A percentile compares a stretch with the other conserved stretches of the same genome.
These are phyloP conservation scores for Catharus ustulatus DNA, from an alignment of 2,797 vertebrate genomes.

Conservation along the genomic window DNA sequence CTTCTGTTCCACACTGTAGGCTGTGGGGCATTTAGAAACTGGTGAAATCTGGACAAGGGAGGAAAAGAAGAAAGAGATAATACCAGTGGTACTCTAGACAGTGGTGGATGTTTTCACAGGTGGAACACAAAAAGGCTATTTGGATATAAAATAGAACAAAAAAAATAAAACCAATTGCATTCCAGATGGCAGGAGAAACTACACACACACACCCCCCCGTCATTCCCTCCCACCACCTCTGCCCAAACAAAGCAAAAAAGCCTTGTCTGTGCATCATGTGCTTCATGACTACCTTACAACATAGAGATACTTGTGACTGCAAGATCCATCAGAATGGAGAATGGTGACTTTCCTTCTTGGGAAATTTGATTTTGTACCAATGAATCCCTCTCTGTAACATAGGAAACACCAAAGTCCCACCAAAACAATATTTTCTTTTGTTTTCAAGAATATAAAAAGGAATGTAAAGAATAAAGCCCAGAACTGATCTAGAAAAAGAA, in stretches of 20 bases:
- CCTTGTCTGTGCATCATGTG: rapidly evolving
- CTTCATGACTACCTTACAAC: background rate
- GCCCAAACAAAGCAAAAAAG: background rate
- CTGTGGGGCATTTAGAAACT: background rate
- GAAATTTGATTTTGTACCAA: background rate
- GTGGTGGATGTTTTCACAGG: background rate
- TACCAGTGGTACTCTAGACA: background rate
- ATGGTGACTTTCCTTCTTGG: background rate
- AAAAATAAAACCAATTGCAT: background rate
- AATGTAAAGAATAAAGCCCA: background rate
- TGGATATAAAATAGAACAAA: background rate
- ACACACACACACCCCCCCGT: rapidly evolving
- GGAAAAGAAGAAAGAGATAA: background rate
- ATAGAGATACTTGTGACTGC: background rate
- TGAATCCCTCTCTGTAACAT: background rate
- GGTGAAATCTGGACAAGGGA: background rate
- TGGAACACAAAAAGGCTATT: background rate
- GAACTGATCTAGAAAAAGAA: background rate
- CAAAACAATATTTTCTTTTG: background rate
- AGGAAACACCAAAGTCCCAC: background rate
- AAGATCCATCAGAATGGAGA: background rate
- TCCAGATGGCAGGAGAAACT: background rate
- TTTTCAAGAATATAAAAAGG: background rate
- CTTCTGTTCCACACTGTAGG: background rate
- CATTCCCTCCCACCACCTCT: background rate